Evolutionary conservation across 2,113 vertebrate species (phyloP).

Genomic region (Telmatochromis sp.): DNA sequence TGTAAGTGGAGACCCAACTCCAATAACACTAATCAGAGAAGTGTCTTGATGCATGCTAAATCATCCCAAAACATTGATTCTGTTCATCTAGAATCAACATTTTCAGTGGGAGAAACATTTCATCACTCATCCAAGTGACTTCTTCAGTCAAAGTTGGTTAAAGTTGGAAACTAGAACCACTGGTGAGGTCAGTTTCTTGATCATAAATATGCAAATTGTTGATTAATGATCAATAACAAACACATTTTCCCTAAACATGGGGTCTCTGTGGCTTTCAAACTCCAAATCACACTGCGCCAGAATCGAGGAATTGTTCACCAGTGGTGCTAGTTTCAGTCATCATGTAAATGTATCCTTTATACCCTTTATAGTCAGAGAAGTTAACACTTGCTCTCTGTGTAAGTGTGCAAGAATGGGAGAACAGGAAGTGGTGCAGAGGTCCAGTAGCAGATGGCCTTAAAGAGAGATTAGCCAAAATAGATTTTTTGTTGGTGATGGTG

Average conservation of each 20-base stretch:
- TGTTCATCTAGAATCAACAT: neutral
- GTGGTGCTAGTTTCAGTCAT: neutral
- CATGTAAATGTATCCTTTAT: neutral
- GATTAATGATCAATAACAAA: neutral
- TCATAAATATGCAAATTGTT: neutral
- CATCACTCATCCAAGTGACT: neutral
- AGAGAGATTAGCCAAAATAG: neutral
- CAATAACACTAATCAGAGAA: neutral
- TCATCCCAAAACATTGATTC: neutral
- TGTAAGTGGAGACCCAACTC: neutral
- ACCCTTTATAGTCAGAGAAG: neutral
- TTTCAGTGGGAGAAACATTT: neutral
- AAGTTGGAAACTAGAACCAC: neutral
- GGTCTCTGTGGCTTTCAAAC: neutral
- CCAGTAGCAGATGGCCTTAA: neutral
- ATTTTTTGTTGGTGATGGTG: neutral
- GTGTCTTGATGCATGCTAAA: neutral
- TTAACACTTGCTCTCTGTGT: neutral
- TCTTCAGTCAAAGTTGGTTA: neutral
- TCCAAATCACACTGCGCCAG: neutral
- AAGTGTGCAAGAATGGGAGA: neutral
- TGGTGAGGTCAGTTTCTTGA: neutral
- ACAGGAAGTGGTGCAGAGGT: neutral
- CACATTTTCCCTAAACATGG: neutral
- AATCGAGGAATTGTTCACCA: neutral